Conservation (phyloP, 2,797 vertebrate genomes). For the Chaunax sp. region DNA sequence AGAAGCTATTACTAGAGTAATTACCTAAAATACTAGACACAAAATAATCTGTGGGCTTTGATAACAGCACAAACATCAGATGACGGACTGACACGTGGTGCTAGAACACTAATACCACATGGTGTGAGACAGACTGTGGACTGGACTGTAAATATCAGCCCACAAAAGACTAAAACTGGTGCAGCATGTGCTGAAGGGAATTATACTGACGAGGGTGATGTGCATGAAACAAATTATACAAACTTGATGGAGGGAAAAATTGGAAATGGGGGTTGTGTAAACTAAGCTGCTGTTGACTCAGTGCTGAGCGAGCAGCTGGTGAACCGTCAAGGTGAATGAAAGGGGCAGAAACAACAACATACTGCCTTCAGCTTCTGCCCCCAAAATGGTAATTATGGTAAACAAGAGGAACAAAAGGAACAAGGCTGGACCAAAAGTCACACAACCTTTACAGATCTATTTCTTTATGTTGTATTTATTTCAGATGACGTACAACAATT, state of each 20-base stretch:
- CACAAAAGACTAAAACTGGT: constrained; percentile 20
- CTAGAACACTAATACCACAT: too few relatives aligned
- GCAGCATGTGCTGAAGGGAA: constrained; percentile 27
- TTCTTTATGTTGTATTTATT: background rate
- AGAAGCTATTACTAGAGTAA: too few relatives aligned
- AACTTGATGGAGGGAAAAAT: constrained; percentile 56
- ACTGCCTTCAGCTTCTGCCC: constrained; percentile 30
- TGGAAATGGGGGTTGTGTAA: constrained; percentile 55
- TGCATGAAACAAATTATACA: constrained; percentile 56
- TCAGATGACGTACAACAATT: too few relatives aligned
- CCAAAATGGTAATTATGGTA: constrained; percentile 31
- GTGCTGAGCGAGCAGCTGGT: constrained; percentile 53
- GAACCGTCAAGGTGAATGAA: constrained; percentile 58
- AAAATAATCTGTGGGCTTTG: constrained; percentile 14
- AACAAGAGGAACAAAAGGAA: background rate
- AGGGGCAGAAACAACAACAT: constrained; percentile 53
- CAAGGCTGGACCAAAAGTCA: constrained; percentile 4
- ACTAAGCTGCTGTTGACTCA: constrained; percentile 46
- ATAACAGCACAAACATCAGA: constrained; percentile 45
- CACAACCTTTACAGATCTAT: background rate
- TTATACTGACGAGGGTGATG: constrained; percentile 47
- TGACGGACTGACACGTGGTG: constrained; percentile 19
- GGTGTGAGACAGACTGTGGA: constrained; percentile 2
- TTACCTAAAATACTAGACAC: too few relatives aligned
- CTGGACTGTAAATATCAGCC: constrained; percentile 14